These are phyloP conservation scores for Alcis repandata DNA, from an alignment of 2,888 invertebrate genomes.

Conservation along the genomic window DNA sequence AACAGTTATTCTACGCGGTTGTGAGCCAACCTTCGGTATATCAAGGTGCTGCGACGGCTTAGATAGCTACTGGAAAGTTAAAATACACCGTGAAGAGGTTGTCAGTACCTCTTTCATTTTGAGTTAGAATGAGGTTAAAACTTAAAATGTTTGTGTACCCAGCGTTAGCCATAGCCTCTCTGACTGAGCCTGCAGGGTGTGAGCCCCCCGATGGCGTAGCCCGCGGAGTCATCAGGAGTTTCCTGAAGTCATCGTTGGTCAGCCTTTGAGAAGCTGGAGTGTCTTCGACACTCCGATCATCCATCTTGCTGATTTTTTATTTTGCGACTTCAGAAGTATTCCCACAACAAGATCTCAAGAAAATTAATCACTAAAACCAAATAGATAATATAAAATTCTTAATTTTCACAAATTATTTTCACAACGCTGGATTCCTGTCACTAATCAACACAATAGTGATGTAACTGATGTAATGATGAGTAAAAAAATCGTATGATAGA, in stretches of 20 bases:
- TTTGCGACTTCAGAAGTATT: not conserved
- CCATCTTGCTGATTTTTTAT: constrained; percentile 71
- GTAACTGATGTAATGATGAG: no score
- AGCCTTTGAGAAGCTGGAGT: constrained; percentile 92
- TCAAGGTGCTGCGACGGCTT: no score
- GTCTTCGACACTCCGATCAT: constrained; percentile 83
- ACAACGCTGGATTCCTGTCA: no score
- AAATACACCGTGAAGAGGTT: not conserved
- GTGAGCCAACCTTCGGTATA: no score
- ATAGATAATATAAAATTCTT: not conserved
- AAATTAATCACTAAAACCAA: not conserved
- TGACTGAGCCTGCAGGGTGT: constrained; percentile 87
- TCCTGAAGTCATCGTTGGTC: constrained; percentile 99
- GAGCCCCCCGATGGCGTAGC: constrained; percentile 87
- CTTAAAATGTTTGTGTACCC: constrained; percentile 70
- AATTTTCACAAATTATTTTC: not conserved
- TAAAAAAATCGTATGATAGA: no score
- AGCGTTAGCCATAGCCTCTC: constrained; percentile 90
- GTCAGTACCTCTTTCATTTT: not conserved
- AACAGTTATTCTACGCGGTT: no score
- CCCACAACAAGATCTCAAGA: not conserved
- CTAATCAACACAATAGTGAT: no score
- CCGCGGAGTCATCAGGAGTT: constrained; percentile 97
- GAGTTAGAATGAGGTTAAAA: not conserved
- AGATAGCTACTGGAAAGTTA: not conserved